Evolutionary conservation across 1,140 invertebrate genomes (phyloP).

Genomic region (Apis dorsata): DNA sequence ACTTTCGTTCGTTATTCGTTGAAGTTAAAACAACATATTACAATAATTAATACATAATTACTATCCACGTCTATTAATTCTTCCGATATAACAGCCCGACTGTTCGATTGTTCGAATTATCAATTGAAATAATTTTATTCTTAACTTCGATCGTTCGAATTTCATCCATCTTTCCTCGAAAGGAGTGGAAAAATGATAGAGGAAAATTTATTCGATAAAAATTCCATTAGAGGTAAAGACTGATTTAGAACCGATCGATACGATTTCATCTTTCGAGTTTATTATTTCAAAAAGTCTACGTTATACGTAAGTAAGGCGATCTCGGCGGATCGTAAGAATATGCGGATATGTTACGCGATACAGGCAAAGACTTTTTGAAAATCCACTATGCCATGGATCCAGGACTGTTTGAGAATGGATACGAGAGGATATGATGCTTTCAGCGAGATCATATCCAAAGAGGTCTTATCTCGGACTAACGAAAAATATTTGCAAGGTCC

Average conservation of each 20-base stretch:
- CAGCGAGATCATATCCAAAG: conserved; percentile 32
- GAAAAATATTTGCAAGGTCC: conserved; percentile 50
- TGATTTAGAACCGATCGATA: background rate
- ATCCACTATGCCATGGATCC: conserved; percentile 11
- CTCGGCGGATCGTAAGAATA: background rate
- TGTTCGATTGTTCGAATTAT: no score
- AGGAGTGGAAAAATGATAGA: no score
- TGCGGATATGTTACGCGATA: conserved; percentile 16
- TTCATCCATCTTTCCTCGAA: no score
- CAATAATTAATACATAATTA: no score
- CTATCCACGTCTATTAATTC: no score
- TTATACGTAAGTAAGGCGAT: background rate
- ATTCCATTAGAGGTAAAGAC: background rate
- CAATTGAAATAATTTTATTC: no score
- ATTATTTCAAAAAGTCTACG: conserved; percentile 1
- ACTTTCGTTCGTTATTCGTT: no score
- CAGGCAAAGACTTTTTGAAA: background rate
- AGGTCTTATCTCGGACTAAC: conserved; percentile 13
- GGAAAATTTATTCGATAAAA: background rate
- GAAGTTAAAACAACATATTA: no score
- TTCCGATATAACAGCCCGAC: no score
- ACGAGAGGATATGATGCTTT: background rate
- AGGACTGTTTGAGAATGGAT: conserved; percentile 30
- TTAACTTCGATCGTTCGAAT: no score
- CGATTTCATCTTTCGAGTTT: background rate